phyloP scores from a whole-genome alignment of 2,888 invertebrate species.

The Meandrusa payeni region DNA sequence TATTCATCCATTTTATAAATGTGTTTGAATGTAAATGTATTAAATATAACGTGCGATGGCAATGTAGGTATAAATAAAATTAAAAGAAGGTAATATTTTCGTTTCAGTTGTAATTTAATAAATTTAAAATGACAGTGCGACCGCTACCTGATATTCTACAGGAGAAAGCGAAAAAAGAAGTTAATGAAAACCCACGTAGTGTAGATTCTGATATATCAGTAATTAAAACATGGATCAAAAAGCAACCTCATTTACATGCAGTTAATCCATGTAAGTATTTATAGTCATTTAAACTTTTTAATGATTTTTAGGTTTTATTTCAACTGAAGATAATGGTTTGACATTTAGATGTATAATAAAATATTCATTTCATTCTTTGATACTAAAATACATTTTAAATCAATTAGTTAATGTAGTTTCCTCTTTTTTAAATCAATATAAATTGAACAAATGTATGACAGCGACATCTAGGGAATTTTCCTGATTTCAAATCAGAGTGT shows the following conservation, averaged over 20 bases:
- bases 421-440: no score
- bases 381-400: no score
- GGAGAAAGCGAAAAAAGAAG: constrained; percentile 64
- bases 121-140: constrained; percentile 48
- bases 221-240: constrained; percentile 69
- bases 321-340: no score
- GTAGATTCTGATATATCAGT: constrained; percentile 53
- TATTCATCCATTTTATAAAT: background rate
- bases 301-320: no score
- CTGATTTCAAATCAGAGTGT: no score
- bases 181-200: constrained; percentile 67
- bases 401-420: no score
- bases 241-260: constrained; percentile 70
- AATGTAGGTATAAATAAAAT: no score
- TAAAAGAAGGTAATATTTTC: background rate
- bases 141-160: constrained; percentile 53
- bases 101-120: constrained; percentile 11
- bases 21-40: no score
- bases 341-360: no score
- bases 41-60: no score
- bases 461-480: constrained; percentile 25
- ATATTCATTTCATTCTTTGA: no score
- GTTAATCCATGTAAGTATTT: constrained; percentile 58
- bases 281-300: background rate
- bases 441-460: constrained; percentile 6